Conservation (phyloP, 2,113 vertebrate genomes). For the Hippopotamus amphibius region DNA sequence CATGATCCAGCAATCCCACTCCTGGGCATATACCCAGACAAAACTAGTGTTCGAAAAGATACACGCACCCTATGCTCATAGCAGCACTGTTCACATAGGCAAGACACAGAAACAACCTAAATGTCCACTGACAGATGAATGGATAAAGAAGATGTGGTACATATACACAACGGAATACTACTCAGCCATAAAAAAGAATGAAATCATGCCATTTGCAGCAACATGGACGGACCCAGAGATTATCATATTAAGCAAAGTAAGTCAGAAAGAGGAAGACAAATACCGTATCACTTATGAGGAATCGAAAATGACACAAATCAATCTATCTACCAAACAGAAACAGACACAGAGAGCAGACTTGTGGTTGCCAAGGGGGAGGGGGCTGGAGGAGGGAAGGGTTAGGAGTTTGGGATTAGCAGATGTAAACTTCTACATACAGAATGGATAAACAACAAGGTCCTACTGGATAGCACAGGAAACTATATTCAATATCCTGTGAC, state of each 20-base stretch:
- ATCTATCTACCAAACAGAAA: too few relatives aligned
- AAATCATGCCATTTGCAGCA: background rate
- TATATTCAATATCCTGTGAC: too few relatives aligned
- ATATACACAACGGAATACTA: background rate
- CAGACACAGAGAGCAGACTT: too few relatives aligned
- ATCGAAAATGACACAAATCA: background rate
- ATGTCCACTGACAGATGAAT: background rate
- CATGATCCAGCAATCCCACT: background rate
- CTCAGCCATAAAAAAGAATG: background rate
- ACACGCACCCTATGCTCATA: accelerated
- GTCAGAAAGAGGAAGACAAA: background rate
- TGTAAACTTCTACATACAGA: too few relatives aligned
- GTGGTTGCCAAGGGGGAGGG: too few relatives aligned
- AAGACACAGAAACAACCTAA: background rate
- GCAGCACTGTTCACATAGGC: background rate
- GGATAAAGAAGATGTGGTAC: background rate
- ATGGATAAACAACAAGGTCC: too few relatives aligned
- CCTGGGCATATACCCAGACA: background rate
- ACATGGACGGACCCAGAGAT: background rate
- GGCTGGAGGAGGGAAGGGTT: too few relatives aligned
- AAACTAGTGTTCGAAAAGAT: background rate
- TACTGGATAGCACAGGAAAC: too few relatives aligned
- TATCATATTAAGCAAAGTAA: background rate
- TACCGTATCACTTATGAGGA: background rate
- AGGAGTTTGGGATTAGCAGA: too few relatives aligned